Percentiles rank a stretch among this genome's conserved stretches.
Evolutionary conservation across 2,113 vertebrate genomes (phyloP).

Genomic region (Brachypteracias leptosomus): DNA sequence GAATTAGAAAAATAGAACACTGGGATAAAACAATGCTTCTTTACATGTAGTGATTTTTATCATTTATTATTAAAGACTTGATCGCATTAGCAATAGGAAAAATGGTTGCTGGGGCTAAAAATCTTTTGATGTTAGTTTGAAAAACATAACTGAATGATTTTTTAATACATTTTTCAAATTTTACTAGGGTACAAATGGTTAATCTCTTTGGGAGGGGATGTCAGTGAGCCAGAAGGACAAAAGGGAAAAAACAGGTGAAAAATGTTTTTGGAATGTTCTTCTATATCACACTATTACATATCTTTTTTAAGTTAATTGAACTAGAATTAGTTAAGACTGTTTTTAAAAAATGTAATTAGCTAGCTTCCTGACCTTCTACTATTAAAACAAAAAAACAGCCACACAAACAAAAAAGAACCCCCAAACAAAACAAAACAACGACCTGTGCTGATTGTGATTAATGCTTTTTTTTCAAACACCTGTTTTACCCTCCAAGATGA

Average conservation of each 20-base stretch:
- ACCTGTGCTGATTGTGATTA: neutral
- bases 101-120: neutral
- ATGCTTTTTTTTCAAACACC: neutral
- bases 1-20: neutral
- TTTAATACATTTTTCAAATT: conserved; percentile 57
- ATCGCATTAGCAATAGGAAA: neutral
- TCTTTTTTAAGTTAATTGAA: neutral
- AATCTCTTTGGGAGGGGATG: conserved; percentile 58
- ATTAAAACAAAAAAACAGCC: neutral
- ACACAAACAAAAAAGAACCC: neutral
- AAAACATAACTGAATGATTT: conserved; percentile 10
- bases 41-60: neutral
- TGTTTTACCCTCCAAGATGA: neutral
- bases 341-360: neutral
- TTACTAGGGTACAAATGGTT: conserved; percentile 61
- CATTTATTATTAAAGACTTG: neutral
- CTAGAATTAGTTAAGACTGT: neutral
- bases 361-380: neutral
- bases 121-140: neutral
- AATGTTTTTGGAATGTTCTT: conserved; percentile 50
- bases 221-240: conserved; percentile 59
- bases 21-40: neutral
- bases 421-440: neutral
- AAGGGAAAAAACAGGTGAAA: conserved; percentile 56
- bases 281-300: neutral